phyloP scores from a whole-genome alignment of 1,140 invertebrate genomes.

The Plutomurus gul region DNA sequence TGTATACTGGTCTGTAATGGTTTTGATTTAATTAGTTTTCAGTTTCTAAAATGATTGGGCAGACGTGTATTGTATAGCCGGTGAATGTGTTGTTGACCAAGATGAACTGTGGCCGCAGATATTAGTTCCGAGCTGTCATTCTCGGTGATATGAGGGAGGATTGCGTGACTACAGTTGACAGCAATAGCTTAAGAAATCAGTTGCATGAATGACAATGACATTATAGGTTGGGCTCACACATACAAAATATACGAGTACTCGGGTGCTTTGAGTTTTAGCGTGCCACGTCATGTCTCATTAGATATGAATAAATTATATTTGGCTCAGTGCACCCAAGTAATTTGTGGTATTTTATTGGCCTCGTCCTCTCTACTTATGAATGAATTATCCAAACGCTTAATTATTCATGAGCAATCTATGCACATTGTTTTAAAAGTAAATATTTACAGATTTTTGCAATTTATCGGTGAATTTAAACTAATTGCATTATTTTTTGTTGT shows the following conservation, averaged over 20 bases:
- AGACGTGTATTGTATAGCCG: too few species aligned
- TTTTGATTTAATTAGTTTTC: too few species aligned
- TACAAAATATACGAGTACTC: too few species aligned
- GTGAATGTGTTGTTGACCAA: too few species aligned
- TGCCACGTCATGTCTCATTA: constrained; percentile 5
- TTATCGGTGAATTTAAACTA: neutral
- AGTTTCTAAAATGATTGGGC: too few species aligned
- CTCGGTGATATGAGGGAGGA: neutral
- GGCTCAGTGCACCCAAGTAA: neutral
- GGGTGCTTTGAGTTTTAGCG: constrained; percentile 14
- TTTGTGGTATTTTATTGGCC: neutral
- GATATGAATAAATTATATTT: constrained; percentile 17
- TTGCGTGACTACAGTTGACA: constrained; percentile 10
- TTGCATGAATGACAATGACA: constrained; percentile 23
- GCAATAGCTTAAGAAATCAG: constrained; percentile 12
- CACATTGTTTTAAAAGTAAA: neutral
- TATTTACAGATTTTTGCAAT: neutral
- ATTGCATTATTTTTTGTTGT: constrained; percentile 47
- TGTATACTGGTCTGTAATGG: too few species aligned
- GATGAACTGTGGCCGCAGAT: neutral
- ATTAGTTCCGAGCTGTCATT: neutral
- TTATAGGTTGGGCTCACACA: constrained; percentile 1
- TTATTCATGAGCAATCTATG: too few species aligned
- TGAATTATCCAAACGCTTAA: too few species aligned
- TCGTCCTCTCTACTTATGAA: neutral